Evolutionary conservation across 2,888 invertebrate species (phyloP).

Genomic region (Strigamia maritima): DNA sequence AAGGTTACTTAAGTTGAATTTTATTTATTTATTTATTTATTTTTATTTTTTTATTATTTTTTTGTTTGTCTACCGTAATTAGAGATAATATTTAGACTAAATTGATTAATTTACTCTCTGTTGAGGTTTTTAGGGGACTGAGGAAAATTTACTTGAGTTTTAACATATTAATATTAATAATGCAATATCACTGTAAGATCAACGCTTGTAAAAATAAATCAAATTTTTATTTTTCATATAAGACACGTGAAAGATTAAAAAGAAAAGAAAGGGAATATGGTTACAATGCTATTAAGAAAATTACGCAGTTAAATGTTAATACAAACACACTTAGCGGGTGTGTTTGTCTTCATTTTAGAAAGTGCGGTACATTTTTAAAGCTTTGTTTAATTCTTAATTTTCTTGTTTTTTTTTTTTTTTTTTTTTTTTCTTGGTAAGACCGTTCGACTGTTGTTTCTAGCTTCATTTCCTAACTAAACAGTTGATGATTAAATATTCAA

Average conservation of each 20-base stretch:
- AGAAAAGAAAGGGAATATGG: not conserved
- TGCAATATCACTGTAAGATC: too few species aligned
- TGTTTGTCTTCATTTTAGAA: not conserved
- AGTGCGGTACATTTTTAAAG: not conserved
- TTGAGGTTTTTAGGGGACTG: too few species aligned
- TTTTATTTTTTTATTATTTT: too few species aligned
- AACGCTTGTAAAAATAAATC: too few species aligned
- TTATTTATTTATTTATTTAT: too few species aligned
- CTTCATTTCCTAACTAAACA: not conserved
- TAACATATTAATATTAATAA: too few species aligned
- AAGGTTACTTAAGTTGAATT: too few species aligned
- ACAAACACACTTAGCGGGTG: not conserved
- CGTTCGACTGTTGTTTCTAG: not conserved
- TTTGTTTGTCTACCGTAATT: too few species aligned
- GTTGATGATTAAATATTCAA: not conserved
- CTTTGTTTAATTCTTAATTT: not conserved
- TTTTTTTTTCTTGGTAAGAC: not conserved
- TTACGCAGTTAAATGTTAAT: not conserved
- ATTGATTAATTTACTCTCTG: too few species aligned
- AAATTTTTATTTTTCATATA: too few species aligned
- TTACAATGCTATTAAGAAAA: not conserved
- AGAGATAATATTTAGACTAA: too few species aligned
- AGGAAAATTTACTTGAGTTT: too few species aligned
- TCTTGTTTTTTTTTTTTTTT: not conserved
- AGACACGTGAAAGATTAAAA: not conserved